Base-by-base conservation (phyloP, 2,797 vertebrate genomes). In the Anguilla obscura region DNA sequence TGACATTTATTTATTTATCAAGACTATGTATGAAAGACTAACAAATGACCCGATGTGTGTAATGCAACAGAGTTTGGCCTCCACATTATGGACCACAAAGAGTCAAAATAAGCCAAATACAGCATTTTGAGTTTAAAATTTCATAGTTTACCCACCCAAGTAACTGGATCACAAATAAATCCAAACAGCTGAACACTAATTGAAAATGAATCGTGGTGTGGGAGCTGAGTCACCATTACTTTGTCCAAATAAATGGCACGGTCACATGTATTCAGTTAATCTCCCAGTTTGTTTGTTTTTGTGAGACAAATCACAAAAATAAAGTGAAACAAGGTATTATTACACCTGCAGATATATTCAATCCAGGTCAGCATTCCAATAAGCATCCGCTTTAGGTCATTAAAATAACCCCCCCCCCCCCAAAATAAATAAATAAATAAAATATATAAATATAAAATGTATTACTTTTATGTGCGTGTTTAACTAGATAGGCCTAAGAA, bases 391-490 rank as follows among this genome's bases (percentile, higher is more conserved):
- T 90, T 88, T 88, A 93, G 92, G 93, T 91, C 92, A 45, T 95
- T 94, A 95, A 95, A 94, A 90, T n/a, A 80, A 0, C 2, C 36
- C 36, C 36, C 36, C 36, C 36, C 36, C 36, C 36, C 36, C 36
- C 36, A 40, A 40, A 40, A 40, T 40, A 40, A 40, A 40, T 40
- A 52, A 52, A 52, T 52, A 52, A 10, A 12, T 8, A 8, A 8
- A 52, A 52, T 8, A 52, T 1, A 52, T 12, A 8, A 27, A 69
- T 27, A 90, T 93, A 92, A 89, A 94, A 92, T 95, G 93, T 95
- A 93, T 96, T 94, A 95, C 93, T 94, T 95, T 95, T 94, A 95
- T 93, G 93, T 94, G 27, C 88, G 88, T 79, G 92, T 93, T 95
- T 96, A 94, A 94, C 92, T 69, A 89, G 76, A 89, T 24, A 88